phyloP scores from a whole-genome alignment of 2,888 invertebrate species.

The Sicus ferrugineus region DNA sequence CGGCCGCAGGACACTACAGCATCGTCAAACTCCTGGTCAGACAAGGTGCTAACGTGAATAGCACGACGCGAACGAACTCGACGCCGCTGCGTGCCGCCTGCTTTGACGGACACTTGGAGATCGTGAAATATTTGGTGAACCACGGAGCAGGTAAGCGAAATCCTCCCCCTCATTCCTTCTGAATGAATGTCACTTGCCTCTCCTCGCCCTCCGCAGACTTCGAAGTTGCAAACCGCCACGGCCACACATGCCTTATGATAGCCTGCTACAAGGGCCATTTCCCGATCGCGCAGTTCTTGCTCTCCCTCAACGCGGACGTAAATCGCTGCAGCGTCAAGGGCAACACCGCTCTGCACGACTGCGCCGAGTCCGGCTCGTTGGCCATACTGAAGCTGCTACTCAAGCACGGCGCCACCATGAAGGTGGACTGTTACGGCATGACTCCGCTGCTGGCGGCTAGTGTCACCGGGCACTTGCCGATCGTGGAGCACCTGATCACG shows the following conservation, averaged over 20 bases:
- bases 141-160: conserved; percentile 79
- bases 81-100: conserved; percentile 95
- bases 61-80: conserved; percentile 92
- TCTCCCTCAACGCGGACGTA: conserved; percentile 86
- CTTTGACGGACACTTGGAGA: conserved; percentile 95
- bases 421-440: conserved; percentile 95
- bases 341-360: conserved; percentile 97
- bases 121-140: conserved; percentile 90
- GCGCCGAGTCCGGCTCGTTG: conserved; percentile 94
- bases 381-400: conserved; percentile 90
- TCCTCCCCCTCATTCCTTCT: neutral
- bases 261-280: conserved; percentile 96
- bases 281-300: conserved; percentile 87
- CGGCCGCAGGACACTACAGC: conserved; percentile 91
- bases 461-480: conserved; percentile 90
- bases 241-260: conserved; percentile 98
- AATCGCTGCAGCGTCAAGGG: conserved; percentile 89
- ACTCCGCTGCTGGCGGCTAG: conserved; percentile 93
- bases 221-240: conserved; percentile 94
- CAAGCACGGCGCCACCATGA: conserved; percentile 88
- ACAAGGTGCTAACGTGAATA: conserved; percentile 90
- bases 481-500: conserved; percentile 90
- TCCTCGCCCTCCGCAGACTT: conserved; percentile 72
- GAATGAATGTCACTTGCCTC: neutral
- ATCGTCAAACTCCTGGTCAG: conserved; percentile 86